Evolutionary conservation across 2,888 invertebrate genomes (phyloP).

Genomic region (Euproctis similis): DNA sequence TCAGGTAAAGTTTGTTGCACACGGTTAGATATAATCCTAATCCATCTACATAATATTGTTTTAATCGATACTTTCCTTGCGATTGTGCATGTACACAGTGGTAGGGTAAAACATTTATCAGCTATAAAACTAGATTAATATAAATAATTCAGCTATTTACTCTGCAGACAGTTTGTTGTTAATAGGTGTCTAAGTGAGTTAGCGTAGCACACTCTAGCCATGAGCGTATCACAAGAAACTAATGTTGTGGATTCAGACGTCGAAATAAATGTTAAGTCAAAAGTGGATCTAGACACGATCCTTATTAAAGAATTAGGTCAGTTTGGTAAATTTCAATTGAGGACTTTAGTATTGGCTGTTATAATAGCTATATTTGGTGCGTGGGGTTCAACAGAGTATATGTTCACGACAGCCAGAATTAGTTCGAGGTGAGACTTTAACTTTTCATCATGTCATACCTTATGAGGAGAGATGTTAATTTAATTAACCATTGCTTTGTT

Average conservation of each 20-base stretch:
- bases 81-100: background rate
- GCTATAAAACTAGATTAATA: slow-evolving; percentile 7
- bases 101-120: background rate
- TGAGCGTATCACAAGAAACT: background rate
- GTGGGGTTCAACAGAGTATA: slow-evolving; percentile 46
- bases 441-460: too few relatives aligned
- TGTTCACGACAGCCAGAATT: slow-evolving; percentile 58
- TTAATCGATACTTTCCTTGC: background rate
- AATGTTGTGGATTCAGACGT: background rate
- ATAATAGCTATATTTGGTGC: slow-evolving; percentile 42
- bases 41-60: slow-evolving; percentile 1
- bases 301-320: slow-evolving; percentile 55
- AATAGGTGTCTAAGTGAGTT: background rate
- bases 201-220: background rate
- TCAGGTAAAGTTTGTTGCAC: background rate
- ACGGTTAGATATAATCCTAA: background rate
- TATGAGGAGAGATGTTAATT: too few relatives aligned
- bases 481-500: too few relatives aligned
- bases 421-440: slow-evolving; percentile 55
- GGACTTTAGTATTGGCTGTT: slow-evolving; percentile 29
- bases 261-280: slow-evolving; percentile 1
- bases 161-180: background rate
- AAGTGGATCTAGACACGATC: slow-evolving; percentile 46
- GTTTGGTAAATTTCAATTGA: slow-evolving; percentile 49
- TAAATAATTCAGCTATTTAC: background rate